Evolutionary conservation across 53 echinoderm and acorn worm genomes (phyloP).

Genomic region (Crossaster papposus): DNA sequence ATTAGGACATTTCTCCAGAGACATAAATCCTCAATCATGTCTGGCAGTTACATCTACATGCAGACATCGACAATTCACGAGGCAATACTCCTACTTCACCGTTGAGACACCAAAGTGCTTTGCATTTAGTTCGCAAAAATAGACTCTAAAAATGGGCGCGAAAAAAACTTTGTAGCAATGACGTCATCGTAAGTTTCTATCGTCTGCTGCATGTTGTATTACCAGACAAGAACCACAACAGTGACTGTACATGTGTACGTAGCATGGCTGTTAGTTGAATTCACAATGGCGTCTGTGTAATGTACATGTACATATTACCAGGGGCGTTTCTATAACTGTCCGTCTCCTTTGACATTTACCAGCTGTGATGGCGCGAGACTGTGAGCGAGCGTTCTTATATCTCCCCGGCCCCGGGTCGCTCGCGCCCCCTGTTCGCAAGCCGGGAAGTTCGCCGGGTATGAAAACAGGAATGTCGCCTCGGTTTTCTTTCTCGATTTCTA

Average conservation of each 20-base stretch:
- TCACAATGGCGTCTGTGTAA: constrained; percentile 26
- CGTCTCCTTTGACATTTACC: constrained; percentile 52
- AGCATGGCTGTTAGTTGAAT: neutral
- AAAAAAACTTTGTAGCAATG: constrained; percentile 32
- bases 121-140: neutral
- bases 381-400: neutral
- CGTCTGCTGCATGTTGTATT: neutral
- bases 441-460: neutral
- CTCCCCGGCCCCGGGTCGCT: constrained; percentile 14
- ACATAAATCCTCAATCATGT: neutral
- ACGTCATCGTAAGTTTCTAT: constrained; percentile 50
- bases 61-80: neutral
- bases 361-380: constrained; percentile 46
- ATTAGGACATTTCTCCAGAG: neutral
- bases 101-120: too few species aligned
- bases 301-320: neutral
- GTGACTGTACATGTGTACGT: neutral
- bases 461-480: constrained; percentile 44
- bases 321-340: constrained; percentile 38
- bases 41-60: neutral
- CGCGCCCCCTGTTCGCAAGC: neutral
- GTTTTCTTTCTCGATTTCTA: constrained; percentile 9
- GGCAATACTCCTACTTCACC: too few species aligned
- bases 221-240: neutral
- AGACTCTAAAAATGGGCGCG: constrained; percentile 47